Evolutionary conservation across 2,797 vertebrate genomes (phyloP), one percentile per base, ranked within the genome.

Genomic region (Xiphophorus birchmanni): DNA sequence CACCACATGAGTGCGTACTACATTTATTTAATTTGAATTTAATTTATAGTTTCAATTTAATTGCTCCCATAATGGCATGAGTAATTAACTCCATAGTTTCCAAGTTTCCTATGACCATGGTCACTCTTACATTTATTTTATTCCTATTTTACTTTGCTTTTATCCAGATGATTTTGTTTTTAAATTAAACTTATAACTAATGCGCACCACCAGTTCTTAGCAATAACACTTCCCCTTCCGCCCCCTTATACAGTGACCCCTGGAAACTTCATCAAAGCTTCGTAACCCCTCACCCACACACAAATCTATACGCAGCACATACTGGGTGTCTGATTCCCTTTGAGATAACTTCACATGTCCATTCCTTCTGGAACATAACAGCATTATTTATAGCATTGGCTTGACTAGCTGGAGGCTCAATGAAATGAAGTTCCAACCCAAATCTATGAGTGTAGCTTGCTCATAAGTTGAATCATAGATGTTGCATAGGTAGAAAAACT

Each of bases 331-430:
- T 92, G 90, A 91, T 92, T 92, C 91, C 88, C 89, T 94, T 88
- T 90, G 90, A 93, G 90, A 93, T 89, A 86, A 92, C 91, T 93
- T 92, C 86, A 82, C 90, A 91, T 88, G 87, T 90, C 86, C 91
- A 88, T 90, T 91, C 91, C 93, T 92, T 86, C 86, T 90, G 88
- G 88, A 86, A 86, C 93, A 90, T 91, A 86, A 81, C 91, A 85
- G 81, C 76, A 79, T 84, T 95, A 95, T 94, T 95, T 95, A 92
- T 95, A 95, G 93, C 91, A 78, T 74, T 79, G 89, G 91, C 88
- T 92, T 89, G 89, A 91, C 87, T 85, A 78, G 89, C 93, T 91
- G 2, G 58, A 89, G 91, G 91, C 91, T 88, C 56, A 86, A 75
- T 85, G 90, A 91, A 91, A 91, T 83, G 82, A 84, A 89, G 77